Percentiles rank a stretch among this genome's conserved stretches.
phyloP scores from a whole-genome alignment of 2,888 invertebrate species.

The Apamea epomidion region DNA sequence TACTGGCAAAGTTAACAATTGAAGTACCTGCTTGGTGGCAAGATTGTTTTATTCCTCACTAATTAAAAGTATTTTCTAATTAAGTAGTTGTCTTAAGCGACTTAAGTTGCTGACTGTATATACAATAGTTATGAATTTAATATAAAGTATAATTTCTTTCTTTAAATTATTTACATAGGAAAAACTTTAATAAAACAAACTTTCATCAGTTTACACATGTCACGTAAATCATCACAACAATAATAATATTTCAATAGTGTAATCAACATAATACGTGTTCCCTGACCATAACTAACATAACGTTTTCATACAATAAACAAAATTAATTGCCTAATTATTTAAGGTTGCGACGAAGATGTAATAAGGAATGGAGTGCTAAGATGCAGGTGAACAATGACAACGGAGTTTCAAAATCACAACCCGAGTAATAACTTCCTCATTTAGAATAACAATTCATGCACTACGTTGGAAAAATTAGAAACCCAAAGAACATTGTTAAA shows the following conservation, averaged over 20 bases:
- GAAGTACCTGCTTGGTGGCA: too few relatives aligned
- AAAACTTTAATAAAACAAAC: slow-evolving; percentile 5
- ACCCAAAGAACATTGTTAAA: too few relatives aligned
- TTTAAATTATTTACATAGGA: too few relatives aligned
- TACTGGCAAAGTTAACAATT: background rate
- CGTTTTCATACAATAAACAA: slow-evolving; percentile 81
- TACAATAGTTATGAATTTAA: too few relatives aligned
- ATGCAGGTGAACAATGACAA: too few relatives aligned
- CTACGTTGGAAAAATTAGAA: too few relatives aligned
- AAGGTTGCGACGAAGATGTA: slow-evolving; percentile 69
- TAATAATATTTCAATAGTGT: slow-evolving; percentile 61
- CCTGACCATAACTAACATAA: slow-evolving; percentile 77
- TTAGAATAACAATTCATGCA: too few relatives aligned
- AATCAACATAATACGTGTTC: slow-evolving; percentile 69
- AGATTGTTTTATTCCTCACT: background rate
- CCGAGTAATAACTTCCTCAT: too few relatives aligned
- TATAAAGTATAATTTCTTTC: too few relatives aligned
- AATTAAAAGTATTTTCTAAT: too few relatives aligned
- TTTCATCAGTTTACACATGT: slow-evolving; percentile 29
- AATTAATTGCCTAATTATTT: slow-evolving; percentile 87
- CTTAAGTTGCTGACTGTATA: background rate
- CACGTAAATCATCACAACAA: slow-evolving; percentile 54
- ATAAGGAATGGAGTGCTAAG: slow-evolving; percentile 29
- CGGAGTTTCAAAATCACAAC: too few relatives aligned
- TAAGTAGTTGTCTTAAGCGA: too few relatives aligned